Conservation (phyloP, 2,113 vertebrate genomes). For the Circaetus gallicus region DNA sequence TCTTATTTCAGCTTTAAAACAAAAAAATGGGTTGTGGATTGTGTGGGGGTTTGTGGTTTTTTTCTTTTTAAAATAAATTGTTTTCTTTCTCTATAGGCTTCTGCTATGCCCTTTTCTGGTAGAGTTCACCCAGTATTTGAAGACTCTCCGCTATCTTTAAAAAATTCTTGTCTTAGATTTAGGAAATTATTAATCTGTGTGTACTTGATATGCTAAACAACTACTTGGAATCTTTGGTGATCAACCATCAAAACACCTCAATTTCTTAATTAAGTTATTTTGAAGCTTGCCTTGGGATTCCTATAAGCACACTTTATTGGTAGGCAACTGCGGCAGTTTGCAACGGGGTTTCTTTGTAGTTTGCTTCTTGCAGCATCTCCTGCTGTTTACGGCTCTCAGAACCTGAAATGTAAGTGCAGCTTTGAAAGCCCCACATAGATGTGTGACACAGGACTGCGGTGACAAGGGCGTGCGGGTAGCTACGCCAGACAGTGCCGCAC, state of each 20-base stretch:
- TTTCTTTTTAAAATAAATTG: background rate
- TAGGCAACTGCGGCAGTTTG: accelerated
- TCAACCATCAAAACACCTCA: background rate
- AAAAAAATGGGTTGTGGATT: background rate
- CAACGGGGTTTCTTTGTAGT: background rate
- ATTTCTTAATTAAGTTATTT: background rate
- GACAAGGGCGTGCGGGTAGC: background rate
- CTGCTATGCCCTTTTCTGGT: background rate
- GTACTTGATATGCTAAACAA: background rate
- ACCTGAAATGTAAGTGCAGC: background rate
- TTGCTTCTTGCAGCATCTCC: background rate
- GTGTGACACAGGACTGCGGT: background rate
- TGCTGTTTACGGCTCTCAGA: background rate
- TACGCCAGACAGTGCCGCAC: accelerated
- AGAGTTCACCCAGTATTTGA: background rate
- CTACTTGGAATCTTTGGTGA: background rate
- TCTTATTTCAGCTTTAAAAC: background rate
- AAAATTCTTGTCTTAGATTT: background rate
- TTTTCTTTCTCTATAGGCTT: background rate
- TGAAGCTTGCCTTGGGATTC: background rate
- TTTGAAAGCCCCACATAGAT: background rate
- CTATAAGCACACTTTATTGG: background rate
- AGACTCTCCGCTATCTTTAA: background rate
- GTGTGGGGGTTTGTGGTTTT: background rate
- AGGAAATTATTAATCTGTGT: background rate